These are phyloP conservation scores for rabbit (Oryctolagus cuniculus) DNA, from an alignment of 2,113 vertebrate species.

Conservation along the genomic window mOryCun1.1 NC_091433.1:55935001-55935500, in stretches of 20 bases:
- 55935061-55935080: neutral
- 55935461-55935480: slow-evolving; percentile 11
- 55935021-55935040: neutral
- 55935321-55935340: neutral
- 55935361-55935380: neutral
- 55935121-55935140: neutral
- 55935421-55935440: neutral
- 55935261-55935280: neutral
- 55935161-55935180: neutral
- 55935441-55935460: neutral
- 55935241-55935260: neutral
- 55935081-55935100: neutral
- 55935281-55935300: neutral
- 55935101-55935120: neutral
- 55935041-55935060: neutral
- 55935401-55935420: neutral
- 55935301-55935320: neutral
- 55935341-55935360: neutral
- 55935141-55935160: neutral
- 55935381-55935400: neutral
- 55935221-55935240: neutral
- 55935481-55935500: neutral
- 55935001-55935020: neutral
- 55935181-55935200: neutral
- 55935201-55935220: neutral